Evolutionary conservation across 1,140 invertebrate species (phyloP).

Genomic region (Chionoecetes opilio): DNA sequence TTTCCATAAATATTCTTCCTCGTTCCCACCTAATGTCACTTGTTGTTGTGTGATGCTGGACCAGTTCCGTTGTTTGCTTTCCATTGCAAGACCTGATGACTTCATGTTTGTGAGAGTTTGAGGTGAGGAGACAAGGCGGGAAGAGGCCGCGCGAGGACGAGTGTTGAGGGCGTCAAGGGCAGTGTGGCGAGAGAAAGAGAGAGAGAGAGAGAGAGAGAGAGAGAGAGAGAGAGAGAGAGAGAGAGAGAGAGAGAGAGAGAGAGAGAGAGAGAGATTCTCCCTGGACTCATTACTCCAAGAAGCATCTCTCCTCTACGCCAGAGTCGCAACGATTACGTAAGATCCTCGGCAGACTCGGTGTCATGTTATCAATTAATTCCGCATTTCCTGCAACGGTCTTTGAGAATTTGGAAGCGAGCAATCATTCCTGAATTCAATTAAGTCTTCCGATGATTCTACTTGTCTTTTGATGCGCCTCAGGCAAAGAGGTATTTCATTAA

Average conservation of each 20-base stretch:
- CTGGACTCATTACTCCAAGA: background rate
- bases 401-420: background rate
- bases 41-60: background rate
- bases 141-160: background rate
- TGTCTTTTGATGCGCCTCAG: background rate
- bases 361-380: conserved; percentile 11
- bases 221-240: background rate
- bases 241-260: background rate
- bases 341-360: background rate
- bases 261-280: background rate
- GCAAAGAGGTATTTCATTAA: background rate
- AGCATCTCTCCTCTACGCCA: background rate
- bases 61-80: background rate
- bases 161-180: too few relatives aligned
- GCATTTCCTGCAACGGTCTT: background rate
- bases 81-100: background rate
- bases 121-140: background rate
- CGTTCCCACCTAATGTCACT: background rate
- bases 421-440: conserved; percentile 11
- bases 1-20: background rate
- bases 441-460: background rate
- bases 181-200: background rate
- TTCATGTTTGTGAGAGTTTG: background rate
- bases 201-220: background rate
- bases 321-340: background rate